Evolutionary conservation across 2,113 vertebrate genomes (phyloP).

Genomic region (Oryzias celebensis): DNA sequence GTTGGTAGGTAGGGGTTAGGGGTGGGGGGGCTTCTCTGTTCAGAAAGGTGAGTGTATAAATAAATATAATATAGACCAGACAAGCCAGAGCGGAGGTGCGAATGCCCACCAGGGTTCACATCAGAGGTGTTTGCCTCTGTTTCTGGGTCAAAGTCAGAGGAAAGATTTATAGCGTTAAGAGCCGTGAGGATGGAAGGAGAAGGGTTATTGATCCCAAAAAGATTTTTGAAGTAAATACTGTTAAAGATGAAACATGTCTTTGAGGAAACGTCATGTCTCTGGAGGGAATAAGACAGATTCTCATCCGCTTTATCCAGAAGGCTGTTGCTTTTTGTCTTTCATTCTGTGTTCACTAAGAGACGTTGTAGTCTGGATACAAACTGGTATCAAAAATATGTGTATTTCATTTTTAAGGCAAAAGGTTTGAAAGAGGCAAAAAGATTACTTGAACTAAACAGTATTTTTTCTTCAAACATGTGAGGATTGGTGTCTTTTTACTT

Average conservation of each 20-base stretch:
- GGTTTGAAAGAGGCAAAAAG: no score
- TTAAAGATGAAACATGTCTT: slow-evolving; percentile 45
- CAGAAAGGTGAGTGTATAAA: slow-evolving; percentile 37
- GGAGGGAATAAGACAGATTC: slow-evolving; percentile 20
- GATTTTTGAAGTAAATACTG: slow-evolving; percentile 46
- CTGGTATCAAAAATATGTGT: no score
- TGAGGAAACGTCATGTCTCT: slow-evolving; percentile 25
- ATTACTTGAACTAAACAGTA: no score
- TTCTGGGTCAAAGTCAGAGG: slow-evolving; percentile 43
- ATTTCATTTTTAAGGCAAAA: no score
- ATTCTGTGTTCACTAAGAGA: no score
- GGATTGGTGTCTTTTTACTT: no score
- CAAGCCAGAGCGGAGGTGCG: slow-evolving; percentile 49
- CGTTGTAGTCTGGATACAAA: no score
- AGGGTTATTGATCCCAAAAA: slow-evolving; percentile 52
- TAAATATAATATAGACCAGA: slow-evolving; percentile 44
- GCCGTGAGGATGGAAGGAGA: slow-evolving; percentile 30
- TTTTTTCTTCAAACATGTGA: no score
- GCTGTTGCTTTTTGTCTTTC: not conserved
- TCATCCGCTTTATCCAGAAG: not conserved
- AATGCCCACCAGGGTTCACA: slow-evolving; percentile 53
- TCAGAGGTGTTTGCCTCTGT: slow-evolving; percentile 37
- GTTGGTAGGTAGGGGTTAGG: slow-evolving; percentile 16
- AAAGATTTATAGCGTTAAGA: slow-evolving; percentile 28
- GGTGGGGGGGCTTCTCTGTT: slow-evolving; percentile 15